Conservation (phyloP, 2,113 vertebrate species). For the Gadus chalcogrammus region DNA sequence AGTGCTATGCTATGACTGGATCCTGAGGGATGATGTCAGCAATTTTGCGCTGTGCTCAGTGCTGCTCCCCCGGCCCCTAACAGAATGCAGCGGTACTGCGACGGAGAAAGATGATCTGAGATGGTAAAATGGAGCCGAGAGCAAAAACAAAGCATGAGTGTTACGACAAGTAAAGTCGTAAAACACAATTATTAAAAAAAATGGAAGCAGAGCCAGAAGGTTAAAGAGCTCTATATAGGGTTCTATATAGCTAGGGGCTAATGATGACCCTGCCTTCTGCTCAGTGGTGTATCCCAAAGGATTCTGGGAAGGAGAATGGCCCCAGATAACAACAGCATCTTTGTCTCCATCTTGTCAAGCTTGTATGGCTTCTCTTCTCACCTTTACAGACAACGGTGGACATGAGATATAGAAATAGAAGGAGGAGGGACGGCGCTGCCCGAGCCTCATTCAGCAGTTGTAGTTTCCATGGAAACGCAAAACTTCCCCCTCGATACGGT, state of each 20-base stretch:
- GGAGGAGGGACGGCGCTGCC: constrained; percentile 16
- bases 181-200: neutral
- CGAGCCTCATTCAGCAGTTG: constrained; percentile 24
- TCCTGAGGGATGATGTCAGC: constrained; percentile 77
- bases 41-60: constrained; percentile 59
- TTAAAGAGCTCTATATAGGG: neutral
- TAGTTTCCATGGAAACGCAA: constrained; percentile 60
- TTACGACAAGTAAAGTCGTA: too few species aligned
- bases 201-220: neutral
- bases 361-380: too few species aligned
- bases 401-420: neutral
- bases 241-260: neutral
- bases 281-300: constrained; percentile 13
- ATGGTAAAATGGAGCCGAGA: too few species aligned
- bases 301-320: too few species aligned
- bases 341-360: too few species aligned
- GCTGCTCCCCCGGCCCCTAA: constrained; percentile 53
- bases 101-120: constrained; percentile 38
- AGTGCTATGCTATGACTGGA: constrained; percentile 60
- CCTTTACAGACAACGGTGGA: neutral
- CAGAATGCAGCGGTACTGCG: constrained; percentile 54
- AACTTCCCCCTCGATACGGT: constrained; percentile 39
- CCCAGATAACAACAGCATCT: too few species aligned
- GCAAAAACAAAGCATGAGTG: too few species aligned
- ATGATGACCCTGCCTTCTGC: neutral